Conservation (phyloP, 2,113 vertebrate species). For the Spermophilus dauricus region DNA sequence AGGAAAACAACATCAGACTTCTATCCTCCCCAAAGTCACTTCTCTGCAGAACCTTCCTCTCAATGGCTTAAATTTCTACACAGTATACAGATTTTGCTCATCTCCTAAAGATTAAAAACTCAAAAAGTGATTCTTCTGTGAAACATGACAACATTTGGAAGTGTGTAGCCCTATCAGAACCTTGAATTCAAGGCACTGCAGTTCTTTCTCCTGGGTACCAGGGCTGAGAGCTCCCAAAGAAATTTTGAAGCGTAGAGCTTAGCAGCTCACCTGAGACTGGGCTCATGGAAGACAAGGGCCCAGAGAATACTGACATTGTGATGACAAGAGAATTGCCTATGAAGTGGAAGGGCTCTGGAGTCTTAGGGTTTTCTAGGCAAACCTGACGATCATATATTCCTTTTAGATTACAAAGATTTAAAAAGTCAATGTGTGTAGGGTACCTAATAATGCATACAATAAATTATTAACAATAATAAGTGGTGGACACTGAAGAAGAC, state of each 20-base stretch:
- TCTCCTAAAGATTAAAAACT: neutral
- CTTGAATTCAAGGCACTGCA: neutral
- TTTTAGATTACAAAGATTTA: conserved; percentile 21
- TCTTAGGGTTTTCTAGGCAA: neutral
- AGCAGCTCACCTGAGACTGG: neutral
- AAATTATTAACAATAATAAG: conserved; percentile 48
- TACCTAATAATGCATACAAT: neutral
- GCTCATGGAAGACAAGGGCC: neutral
- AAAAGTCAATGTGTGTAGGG: neutral
- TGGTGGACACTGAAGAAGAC: neutral
- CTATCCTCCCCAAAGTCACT: neutral
- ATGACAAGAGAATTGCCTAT: neutral
- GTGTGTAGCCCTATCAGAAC: neutral
- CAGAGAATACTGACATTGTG: neutral
- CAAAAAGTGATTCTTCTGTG: neutral
- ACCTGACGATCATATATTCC: neutral
- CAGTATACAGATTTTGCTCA: neutral
- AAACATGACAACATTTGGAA: conserved; percentile 14
- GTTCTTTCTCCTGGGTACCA: conserved; percentile 24
- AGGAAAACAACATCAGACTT: neutral
- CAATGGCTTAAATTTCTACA: neutral
- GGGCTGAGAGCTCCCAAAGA: neutral
- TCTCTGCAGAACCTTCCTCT: neutral
- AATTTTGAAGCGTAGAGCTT: neutral
- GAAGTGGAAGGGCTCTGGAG: neutral